These are phyloP conservation scores for Alfaro cultratus DNA, from an alignment of 2,797 vertebrate genomes.

Conservation along the genomic window DNA sequence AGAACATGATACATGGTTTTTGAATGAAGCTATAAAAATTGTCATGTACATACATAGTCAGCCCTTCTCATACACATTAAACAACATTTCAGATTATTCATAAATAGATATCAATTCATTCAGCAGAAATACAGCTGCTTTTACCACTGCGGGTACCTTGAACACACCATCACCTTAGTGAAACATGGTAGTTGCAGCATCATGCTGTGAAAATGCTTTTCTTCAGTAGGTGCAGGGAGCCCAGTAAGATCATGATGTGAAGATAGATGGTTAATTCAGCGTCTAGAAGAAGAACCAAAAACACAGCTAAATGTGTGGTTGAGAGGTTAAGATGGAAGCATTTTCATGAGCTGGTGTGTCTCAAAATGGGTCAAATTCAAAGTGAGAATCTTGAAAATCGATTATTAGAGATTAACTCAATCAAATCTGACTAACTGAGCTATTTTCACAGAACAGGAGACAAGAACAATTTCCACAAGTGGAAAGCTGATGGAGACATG, in stretches of 20 bases:
- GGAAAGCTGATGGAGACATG: neutral
- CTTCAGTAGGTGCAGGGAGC: neutral
- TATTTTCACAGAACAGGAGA: neutral
- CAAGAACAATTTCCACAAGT: neutral
- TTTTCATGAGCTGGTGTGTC: neutral
- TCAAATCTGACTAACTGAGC: neutral
- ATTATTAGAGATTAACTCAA: neutral
- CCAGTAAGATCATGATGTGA: neutral
- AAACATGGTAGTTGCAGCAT: neutral
- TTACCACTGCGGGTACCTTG: neutral
- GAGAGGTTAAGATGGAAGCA: neutral
- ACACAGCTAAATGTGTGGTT: neutral
- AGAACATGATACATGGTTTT: neutral
- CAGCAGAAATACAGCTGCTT: neutral
- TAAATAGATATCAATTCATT: neutral
- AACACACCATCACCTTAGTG: neutral
- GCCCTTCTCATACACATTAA: neutral
- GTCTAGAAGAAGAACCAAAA: neutral
- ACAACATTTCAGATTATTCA: neutral
- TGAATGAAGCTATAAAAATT: neutral
- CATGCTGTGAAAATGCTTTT: neutral
- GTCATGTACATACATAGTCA: too few species aligned
- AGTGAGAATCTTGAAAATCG: neutral
- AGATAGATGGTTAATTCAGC: neutral
- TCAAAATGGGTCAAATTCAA: neutral